Evolutionary conservation across 2,113 vertebrate genomes (phyloP).

Genomic region (Pseudorhombus dupliciocellatus): DNA sequence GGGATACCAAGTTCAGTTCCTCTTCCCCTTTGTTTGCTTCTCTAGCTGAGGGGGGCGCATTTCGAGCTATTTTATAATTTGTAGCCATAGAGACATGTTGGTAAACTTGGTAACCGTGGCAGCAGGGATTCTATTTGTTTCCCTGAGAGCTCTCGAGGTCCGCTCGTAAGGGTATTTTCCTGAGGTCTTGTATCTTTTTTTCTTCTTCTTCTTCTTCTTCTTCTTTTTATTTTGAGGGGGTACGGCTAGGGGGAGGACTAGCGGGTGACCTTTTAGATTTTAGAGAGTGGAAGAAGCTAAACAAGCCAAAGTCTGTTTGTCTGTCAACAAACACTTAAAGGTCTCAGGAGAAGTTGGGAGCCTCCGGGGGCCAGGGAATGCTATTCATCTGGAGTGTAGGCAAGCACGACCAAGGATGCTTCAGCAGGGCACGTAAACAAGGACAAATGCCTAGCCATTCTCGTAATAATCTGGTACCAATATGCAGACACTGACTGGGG

Average conservation of each 20-base stretch:
- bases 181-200: conserved; percentile 57
- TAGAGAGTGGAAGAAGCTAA: conserved; percentile 73
- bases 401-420: conserved; percentile 69
- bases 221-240: conserved; percentile 30
- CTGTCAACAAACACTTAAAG: conserved; percentile 82
- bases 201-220: conserved; percentile 27
- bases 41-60: conserved; percentile 60
- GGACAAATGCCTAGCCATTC: conserved; percentile 64
- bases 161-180: conserved; percentile 67
- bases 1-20: conserved; percentile 57
- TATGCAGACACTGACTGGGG: conserved; percentile 62
- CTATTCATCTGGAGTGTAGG: conserved; percentile 74
- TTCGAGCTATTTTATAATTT: conserved; percentile 74
- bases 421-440: conserved; percentile 72
- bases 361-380: conserved; percentile 62
- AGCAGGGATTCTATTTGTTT: conserved; percentile 75
- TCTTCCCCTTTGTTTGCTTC: conserved; percentile 67
- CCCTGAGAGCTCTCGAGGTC: conserved; percentile 72
- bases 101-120: conserved; percentile 79
- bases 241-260: conserved; percentile 49
- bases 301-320: conserved; percentile 79
- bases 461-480: conserved; percentile 63
- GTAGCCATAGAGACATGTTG: conserved; percentile 82
- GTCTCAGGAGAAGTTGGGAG: conserved; percentile 74
- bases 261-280: conserved; percentile 78